Evolutionary conservation across 2,797 vertebrate species (phyloP), one percentile per base, ranked within the genome.

Genomic region (Enteromius thamalakanensis): DNA sequence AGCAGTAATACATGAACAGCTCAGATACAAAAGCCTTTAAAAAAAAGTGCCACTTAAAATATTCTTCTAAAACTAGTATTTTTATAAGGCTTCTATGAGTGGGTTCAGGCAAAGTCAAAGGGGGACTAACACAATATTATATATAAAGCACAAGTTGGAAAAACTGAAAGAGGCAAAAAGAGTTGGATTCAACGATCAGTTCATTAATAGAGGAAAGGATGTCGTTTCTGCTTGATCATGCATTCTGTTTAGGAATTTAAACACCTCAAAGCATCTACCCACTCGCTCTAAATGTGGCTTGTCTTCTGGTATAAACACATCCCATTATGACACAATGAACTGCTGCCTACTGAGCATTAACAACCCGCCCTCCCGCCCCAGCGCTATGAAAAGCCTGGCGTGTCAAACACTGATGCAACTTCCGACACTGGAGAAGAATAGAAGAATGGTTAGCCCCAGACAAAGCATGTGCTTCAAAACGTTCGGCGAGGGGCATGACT

Each of bases 171-270:
- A 10, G 40, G 6, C 15, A 60, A 26, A 42, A 12, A n/a, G 37
- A n/a, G 53, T 55, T 45, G 9, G 21, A 71, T 60, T 70, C 26
- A 65, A 5, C 19, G 10, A 64, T 58, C 15, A 6, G 5, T 70
- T 55, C 79, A 88, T 80, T 83, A 82, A 80, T 75, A 86, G 71
- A 81, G n/a, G 10, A 26, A 21, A 80, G 40, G 55, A 87, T 69
- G 81, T 53, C 55, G 62, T 82, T 86, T 84, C 51, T 85, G 87
- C 72, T 74, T 45, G 55, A 77, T 65, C 68, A 49, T 86, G 82
- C 80, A 40, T 76, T 81, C 58, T 34, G 62, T 40, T 64, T 14
- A 82, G 32, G 62, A 84, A 82, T 69, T 60, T 70, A 26, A 81
- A 85, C 53, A 75, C 72, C 32, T 86, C 68, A 68, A 11, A 78